Evolutionary conservation across 2,113 vertebrate species (phyloP), one percentile per base, ranked within the genome.

Genomic region (Hylia prasina): DNA sequence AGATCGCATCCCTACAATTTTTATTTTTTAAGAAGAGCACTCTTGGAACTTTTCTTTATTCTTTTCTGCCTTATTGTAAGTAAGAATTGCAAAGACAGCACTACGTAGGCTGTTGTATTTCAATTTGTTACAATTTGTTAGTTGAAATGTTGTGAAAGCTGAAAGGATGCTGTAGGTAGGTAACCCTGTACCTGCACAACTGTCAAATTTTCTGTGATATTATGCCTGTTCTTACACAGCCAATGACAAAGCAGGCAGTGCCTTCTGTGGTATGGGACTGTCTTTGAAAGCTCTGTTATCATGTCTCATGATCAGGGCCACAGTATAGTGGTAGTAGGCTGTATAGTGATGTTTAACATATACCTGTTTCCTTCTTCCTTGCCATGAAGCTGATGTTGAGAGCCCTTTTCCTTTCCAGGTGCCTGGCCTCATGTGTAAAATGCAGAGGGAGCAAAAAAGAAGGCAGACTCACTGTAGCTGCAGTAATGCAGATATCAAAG

Each of bases 371-470:
- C 24, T 50, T 83, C 58, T 89, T 81, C 14, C 40, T 50, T 89
- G 50, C 11, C 0, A 2, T 48, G 54, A 44, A 61, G 37, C 39
- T 86, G 21, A 44, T 86, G 39, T 27, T 83, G 76, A 88, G 12
- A 60, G 8, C 0, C 1, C 35, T 44, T n/a, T n/a, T 84, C 23
- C 39, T 73, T 40, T 78, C 56, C 51, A 63, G 45, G 7, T 53
- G 30, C n/a, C 27, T 4, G 5, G 39, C 45, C 37, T 68, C 45
- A 2, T 37, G 24, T 0, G 0, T 33, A 48, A 63, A 69, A 48
- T 53, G 45, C 50, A 65, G 54, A 81, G 64, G 15, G n/a, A 65
- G 15, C 0, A 0, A 79, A 82, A 79, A 57, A 69, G 57, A 58
- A 68, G 16, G 48, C 53, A 76, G 19, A 11, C 13, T 15, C 2